Evolutionary conservation across 2,797 vertebrate genomes (phyloP).

Genomic region (Muscicapa comitata): DNA sequence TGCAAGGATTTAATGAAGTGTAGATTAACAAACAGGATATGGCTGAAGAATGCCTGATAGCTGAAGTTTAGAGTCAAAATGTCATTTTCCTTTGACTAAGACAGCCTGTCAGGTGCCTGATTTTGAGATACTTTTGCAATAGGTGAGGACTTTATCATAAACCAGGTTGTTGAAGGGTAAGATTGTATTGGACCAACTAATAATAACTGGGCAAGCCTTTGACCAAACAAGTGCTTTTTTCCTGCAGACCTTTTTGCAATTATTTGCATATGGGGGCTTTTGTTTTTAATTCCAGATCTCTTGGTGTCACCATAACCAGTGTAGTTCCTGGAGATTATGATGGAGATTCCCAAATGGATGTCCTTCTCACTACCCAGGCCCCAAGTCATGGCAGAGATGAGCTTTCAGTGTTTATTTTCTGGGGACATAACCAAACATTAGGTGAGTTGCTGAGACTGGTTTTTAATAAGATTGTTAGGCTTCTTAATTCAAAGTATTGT

Average conservation of each 20-base stretch:
- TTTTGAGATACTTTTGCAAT: background rate
- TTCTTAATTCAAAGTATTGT: background rate
- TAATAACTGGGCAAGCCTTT: background rate
- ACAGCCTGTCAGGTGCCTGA: background rate
- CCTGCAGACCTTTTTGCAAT: background rate
- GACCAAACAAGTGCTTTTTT: background rate
- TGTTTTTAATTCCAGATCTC: slow-evolving; percentile 68
- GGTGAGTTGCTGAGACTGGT: slow-evolving; percentile 74
- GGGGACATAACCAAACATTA: slow-evolving; percentile 93
- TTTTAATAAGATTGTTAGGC: background rate
- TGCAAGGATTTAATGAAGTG: background rate
- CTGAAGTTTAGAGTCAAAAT: background rate
- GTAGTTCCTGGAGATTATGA: slow-evolving; percentile 97
- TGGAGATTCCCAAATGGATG: slow-evolving; percentile 98
- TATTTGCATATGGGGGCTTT: background rate
- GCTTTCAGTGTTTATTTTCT: slow-evolving; percentile 84
- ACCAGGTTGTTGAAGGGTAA: background rate
- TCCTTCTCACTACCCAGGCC: slow-evolving; percentile 83
- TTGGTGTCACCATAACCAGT: slow-evolving; percentile 79
- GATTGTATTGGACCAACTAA: background rate
- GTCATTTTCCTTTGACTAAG: background rate
- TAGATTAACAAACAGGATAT: background rate
- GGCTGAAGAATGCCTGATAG: background rate
- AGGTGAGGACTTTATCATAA: background rate
- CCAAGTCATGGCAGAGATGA: slow-evolving; percentile 16